These are phyloP conservation scores for Macaca fascicularis DNA, from an alignment of 2,113 vertebrate species.

Conservation along the genomic window T2T-MFA8v1.1 NC_088377.1:99242001-99242500, in stretches of 20 bases:
- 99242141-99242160: constrained; percentile 47
- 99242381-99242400: neutral
- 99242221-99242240: neutral
- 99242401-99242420: neutral
- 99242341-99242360: neutral
- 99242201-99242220: neutral
- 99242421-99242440: neutral
- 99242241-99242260: neutral
- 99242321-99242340: neutral
- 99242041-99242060: constrained; percentile 61
- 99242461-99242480: neutral
- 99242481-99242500: neutral
- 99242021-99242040: constrained; percentile 59
- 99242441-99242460: neutral
- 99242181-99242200: neutral
- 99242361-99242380: neutral
- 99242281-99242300: neutral
- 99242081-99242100: constrained; percentile 65
- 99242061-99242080: constrained; percentile 61
- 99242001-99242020: neutral
- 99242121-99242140: constrained; percentile 35
- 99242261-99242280: neutral
- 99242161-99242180: neutral
- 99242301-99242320: neutral
- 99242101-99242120: constrained; percentile 46